Conservation (phyloP, 2,888 invertebrate genomes). For the Drosophila parthenogenetica region DNA sequence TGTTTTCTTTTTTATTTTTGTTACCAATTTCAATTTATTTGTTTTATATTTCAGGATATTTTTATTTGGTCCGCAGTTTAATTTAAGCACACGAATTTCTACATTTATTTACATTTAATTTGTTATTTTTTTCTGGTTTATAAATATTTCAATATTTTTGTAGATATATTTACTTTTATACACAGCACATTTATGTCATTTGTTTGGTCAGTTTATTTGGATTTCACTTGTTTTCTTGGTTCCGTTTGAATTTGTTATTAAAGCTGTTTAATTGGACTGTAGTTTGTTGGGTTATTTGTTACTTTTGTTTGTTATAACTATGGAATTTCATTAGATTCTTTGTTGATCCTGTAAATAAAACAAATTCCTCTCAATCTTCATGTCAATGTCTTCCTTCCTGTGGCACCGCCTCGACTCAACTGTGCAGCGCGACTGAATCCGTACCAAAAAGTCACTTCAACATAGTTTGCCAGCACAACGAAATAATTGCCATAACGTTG, state of each 20-base stretch:
- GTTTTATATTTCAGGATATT: conserved; percentile 8
- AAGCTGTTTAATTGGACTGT: conserved; percentile 55
- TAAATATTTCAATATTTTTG: conserved; percentile 7
- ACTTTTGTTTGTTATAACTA: not conserved
- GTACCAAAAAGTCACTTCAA: conserved; percentile 23
- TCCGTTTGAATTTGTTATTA: conserved; percentile 33
- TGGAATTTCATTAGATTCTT: conserved; percentile 54
- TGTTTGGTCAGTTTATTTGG: conserved; percentile 52
- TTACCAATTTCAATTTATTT: conserved; percentile 13
- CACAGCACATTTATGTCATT: conserved; percentile 52
- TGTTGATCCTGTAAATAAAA: conserved; percentile 60
- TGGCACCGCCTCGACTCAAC: conserved; percentile 43
- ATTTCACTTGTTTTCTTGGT: conserved; percentile 32
- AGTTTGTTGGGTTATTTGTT: conserved; percentile 21
- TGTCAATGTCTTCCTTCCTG: not conserved
- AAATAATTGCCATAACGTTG: conserved; percentile 64
- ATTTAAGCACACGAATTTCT: conserved; percentile 51
- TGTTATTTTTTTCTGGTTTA: conserved; percentile 19
- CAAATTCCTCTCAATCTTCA: conserved; percentile 15
- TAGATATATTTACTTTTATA: conserved; percentile 20
- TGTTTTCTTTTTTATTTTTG: not conserved
- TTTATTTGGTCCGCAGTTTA: conserved; percentile 60
- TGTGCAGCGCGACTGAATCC: conserved; percentile 44
- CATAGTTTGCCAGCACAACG: conserved; percentile 41
- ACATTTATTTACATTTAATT: conserved; percentile 46